A percentile compares a stretch with the other conserved stretches of the same genome.
phyloP scores from a whole-genome alignment of 1,140 invertebrate genomes.

The Apolygus lucorum region DNA sequence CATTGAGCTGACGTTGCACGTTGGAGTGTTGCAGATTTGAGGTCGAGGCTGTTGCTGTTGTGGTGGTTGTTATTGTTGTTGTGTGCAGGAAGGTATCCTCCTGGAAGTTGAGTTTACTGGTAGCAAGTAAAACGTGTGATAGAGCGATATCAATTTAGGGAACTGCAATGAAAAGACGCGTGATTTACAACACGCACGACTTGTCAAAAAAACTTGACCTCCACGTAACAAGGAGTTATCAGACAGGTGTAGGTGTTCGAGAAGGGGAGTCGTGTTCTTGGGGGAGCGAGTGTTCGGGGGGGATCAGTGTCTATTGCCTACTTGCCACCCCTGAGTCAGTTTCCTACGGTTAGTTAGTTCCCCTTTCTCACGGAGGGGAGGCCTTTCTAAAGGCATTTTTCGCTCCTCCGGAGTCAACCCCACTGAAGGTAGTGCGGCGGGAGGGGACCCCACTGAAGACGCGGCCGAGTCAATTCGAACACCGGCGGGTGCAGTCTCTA shows the following conservation, averaged over 20 bases:
- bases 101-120: too few relatives aligned
- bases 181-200: neutral
- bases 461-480: too few relatives aligned
- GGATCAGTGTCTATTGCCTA: neutral
- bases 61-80: too few relatives aligned
- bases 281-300: neutral
- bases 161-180: neutral
- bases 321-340: neutral
- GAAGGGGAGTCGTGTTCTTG: neutral
- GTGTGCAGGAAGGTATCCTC: too few relatives aligned
- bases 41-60: too few relatives aligned
- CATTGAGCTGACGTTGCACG: too few relatives aligned
- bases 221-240: neutral
- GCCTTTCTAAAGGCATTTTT: neutral
- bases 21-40: too few relatives aligned
- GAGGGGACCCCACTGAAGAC: too few relatives aligned
- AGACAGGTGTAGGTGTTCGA: neutral
- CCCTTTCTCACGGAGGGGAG: neutral
- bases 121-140: too few relatives aligned
- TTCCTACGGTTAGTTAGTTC: constrained; percentile 15
- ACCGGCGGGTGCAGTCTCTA: neutral
- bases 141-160: too few relatives aligned
- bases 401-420: neutral
- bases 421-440: neutral
- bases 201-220: constrained; percentile 8